Base-by-base conservation (phyloP, 2,797 vertebrate species). In the Cryptoprocta ferox region DNA sequence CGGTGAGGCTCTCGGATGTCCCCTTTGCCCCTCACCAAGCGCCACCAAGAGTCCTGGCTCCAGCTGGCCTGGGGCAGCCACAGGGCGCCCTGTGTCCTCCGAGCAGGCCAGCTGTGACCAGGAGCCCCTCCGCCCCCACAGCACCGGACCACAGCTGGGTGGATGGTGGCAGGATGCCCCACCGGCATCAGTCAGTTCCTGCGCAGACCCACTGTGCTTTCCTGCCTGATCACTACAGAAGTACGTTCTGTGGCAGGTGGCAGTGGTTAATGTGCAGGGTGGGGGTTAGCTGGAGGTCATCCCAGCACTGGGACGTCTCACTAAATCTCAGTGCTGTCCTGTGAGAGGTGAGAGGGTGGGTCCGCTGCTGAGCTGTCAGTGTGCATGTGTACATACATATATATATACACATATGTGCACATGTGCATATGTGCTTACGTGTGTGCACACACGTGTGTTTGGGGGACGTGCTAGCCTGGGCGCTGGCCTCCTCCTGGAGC, bases 161-260 rank as follows among this genome's bases (percentile, higher is more conserved):
- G 37, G 37, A 11, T 48, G 11, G 30, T 75, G 35, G 53, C 37
- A 48, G 80, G 86, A 19, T 1, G 1, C 45, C 73, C 56, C 65
- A 9, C 32, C 24, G 1, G 8, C 13, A 80, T 85, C 91, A 84
- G 61, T 56, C 35, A 37, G 5, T 12, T 86, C 94, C 13, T 61
- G 63, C 16, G 10, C 42, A 42, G 48, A 68, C 68, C 42, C n/a
- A 32, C 59, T 37, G 56, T 10, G 68, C 83, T 97, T 96, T 97
- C 35, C 86, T 83, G 95, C 81, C 66, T 28, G 80, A 61, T 88
- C 66, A 81, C 28, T 93, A 35, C 28, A 35, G 9, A 65, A 66
- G 89, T 14, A 2, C 35, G 59, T 50, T 80, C 65, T 83, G 15
- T 14, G 89, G 50, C 37, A 68, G 89, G 48, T 83, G 91, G 71